Conservation (phyloP, 1,140 invertebrate species). For the Orchestia grillus region DNA sequence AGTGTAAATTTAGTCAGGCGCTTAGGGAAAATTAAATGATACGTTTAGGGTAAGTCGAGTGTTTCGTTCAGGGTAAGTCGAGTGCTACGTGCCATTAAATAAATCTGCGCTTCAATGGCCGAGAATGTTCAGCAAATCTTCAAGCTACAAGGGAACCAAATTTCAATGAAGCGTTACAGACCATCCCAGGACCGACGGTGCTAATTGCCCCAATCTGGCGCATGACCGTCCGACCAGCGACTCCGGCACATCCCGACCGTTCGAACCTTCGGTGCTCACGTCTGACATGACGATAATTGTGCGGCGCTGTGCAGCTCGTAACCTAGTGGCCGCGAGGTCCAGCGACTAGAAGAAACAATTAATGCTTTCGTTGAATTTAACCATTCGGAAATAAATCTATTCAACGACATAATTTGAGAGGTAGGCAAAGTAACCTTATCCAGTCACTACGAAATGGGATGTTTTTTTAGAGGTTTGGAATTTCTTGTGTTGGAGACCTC, state of each 20-base stretch:
- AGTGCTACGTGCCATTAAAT: neutral
- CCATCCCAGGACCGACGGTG: neutral
- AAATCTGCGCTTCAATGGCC: neutral
- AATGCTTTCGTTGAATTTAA: neutral
- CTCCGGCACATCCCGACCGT: neutral
- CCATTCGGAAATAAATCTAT: neutral
- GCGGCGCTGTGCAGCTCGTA: neutral
- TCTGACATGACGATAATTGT: neutral
- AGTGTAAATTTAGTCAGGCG: neutral
- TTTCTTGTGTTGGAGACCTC: too few species aligned
- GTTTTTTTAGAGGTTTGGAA: too few species aligned
- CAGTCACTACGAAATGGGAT: too few species aligned
- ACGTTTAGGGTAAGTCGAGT: neutral
- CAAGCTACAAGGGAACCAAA: neutral
- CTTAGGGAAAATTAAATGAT: neutral
- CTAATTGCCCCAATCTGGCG: constrained; percentile 16
- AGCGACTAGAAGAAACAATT: neutral
- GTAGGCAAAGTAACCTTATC: too few species aligned
- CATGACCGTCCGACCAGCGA: neutral
- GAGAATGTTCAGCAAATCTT: neutral
- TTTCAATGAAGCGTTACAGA: constrained; percentile 13
- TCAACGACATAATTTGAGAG: neutral
- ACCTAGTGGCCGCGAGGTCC: neutral
- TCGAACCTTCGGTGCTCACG: neutral
- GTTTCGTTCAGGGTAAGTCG: neutral